Percentiles rank a stretch among this genome's conserved stretches.
These are phyloP conservation scores for Sinocyclocheilus anshuiensis DNA, from an alignment of 2,113 vertebrate genomes.

Conservation along the genomic window DNA sequence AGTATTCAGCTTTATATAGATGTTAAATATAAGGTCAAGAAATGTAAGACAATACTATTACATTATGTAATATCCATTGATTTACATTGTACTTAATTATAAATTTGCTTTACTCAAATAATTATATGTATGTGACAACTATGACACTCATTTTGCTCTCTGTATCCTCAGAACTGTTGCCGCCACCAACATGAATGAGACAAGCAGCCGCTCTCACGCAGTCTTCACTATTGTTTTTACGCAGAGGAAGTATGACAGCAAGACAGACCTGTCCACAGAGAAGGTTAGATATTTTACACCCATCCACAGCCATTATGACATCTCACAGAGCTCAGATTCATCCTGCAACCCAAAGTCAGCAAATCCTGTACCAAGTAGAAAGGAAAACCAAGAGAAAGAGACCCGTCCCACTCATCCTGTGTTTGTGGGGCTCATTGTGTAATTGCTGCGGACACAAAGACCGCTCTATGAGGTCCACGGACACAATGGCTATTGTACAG, in stretches of 20 bases:
- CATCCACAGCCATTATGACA: constrained; percentile 7
- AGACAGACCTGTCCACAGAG: constrained; percentile 92
- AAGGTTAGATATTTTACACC: constrained; percentile 79
- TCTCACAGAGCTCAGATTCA: neutral
- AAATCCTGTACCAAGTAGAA: neutral
- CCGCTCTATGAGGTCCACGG: constrained; percentile 55
- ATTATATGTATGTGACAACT: neutral
- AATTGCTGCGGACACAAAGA: constrained; percentile 62
- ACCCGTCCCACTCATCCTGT: constrained; percentile 26
- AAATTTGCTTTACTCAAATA: neutral
- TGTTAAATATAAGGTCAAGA: neutral
- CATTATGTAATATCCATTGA: neutral
- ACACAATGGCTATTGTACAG: constrained; percentile 67
- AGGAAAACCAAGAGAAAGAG: constrained; percentile 18
- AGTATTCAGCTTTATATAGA: neutral
- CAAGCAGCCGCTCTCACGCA: constrained; percentile 96
- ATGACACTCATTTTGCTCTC: neutral
- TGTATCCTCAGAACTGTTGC: constrained; percentile 87
- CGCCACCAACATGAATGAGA: constrained; percentile 99
- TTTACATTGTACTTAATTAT: neutral
- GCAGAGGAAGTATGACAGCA: constrained; percentile 90
- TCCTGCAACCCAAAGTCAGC: neutral
- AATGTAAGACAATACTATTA: neutral
- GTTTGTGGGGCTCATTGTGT: constrained; percentile 60
- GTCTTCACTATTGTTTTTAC: constrained; percentile 99